Evolutionary conservation across 2,797 vertebrate genomes (phyloP), one percentile per base, ranked within the genome.

Genomic region (Furcifer pardalis): DNA sequence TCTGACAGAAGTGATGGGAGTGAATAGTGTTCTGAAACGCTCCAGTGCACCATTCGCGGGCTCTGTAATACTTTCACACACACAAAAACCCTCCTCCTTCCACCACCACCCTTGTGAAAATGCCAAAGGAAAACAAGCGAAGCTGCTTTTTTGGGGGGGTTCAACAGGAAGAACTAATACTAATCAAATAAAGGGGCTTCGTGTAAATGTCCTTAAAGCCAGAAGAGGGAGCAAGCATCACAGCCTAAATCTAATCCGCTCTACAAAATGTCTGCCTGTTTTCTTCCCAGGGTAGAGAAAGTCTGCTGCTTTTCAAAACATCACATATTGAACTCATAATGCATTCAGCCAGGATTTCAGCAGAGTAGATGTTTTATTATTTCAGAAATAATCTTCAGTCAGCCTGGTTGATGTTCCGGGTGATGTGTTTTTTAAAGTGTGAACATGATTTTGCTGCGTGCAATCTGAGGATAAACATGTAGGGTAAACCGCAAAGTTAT

Each of bases 161-260:
- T 69, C 21, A 5, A 52, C 3, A 3, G 32, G 23, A 49, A 6
- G 5, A 35, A 17, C 25, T 72, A 52, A 52, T n/a, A 73, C n/a
- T 7, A 37, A 25, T 72, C 15, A 8, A 30, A 49, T 35, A 37
- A 52, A 79, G 19, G 23, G 27, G 68, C 37, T 79, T n/a, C 79
- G 17, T 63, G 65, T 52, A 21, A 62, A 49, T 52, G 49, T 42
- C 40, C 2, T 30, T 62, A 44, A 81, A 25, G 8, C 84, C 84
- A 86, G 40, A 62, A 82, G 84, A 30, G 52, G 84, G 79, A 81
- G 84, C 79, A 62, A 71, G 73, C 21, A 46, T 37, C n/a, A 32
- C 27, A 71, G 32, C 74, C n/a, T 71, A 40, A 13, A 7, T 9
- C 2, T 62, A 62, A 2, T 77, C 4, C 32, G 37, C 56, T 5